Evolutionary conservation across 2,113 vertebrate species (phyloP), one percentile per base, ranked within the genome.

Genomic region (Archilochus colubris): DNA sequence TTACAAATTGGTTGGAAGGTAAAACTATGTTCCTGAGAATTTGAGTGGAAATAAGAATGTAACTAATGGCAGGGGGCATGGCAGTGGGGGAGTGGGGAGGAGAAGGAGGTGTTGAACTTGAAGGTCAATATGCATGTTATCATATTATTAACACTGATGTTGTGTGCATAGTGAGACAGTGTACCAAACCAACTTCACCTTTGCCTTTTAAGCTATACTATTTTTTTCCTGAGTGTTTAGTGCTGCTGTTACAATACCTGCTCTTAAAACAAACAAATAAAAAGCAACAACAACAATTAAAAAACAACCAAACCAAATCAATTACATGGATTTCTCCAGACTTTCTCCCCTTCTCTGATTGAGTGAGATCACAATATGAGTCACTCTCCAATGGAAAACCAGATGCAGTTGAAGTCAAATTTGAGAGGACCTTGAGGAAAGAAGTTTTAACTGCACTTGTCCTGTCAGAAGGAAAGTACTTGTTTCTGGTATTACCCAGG

Each of bases 351-450:
- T 72, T 75, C 6, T 83, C 24, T 48, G 6, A 20, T 78, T 75
- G 6, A 86, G 9, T 4, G 11, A 33, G 1, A 46, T 88, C 3
- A 2, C 2, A 46, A 3, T 38, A 57, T 2, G 2, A 85, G 44
- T 82, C 22, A 48, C 13, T 68, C 5, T 0, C 33, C 12, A 27
- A 10, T 64, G 36, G 17, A 67, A 54, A 79, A 25, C 21, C 4
- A 25, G 4, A 5, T 53, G 48, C 18, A 61, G 15, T 13, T 14
- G 31, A 89, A 36, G 16, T 54, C 9, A 66, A 16, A 48, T 72
- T 67, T 87, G 54, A 63, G 48, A 40, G 10, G 7, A 70, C 12
- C 12, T 78, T 7, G 5, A 28, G 75, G 38, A 57, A 75, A 68
- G 27, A 3, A 4, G 6, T 16, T 84, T 23, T 23, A 57, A 66